Base-by-base conservation (phyloP, 2,888 invertebrate species). In the Nezara viridula region DNA sequence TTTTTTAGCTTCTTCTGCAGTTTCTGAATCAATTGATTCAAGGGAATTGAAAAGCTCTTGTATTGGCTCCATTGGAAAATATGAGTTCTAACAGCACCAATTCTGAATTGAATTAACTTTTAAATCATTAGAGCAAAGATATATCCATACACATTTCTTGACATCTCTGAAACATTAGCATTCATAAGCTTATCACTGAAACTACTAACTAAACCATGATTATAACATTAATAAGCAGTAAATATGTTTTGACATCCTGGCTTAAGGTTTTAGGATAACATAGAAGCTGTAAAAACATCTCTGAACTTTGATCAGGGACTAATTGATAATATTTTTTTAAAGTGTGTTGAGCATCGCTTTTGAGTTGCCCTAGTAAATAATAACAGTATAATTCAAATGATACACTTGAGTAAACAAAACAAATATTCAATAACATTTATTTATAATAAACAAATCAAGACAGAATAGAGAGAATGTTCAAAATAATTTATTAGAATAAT, bases 1-100 rank as follows among this genome's bases (percentile, higher is more conserved):
- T 92, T 95, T 94, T 92, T 96, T 96, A 85, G 95, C 94, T 92
- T 95, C 95, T 92, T 96, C 95, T 88, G 95, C 95, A 91, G 94
- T 94, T 88, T 94, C 93, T 89, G 94, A 94, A 92, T 95, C 94
- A 92, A 95, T 95, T 12, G 96, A 96, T 93, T 96, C 96, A 90
- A 96, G 93, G 91, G 95, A 94, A 91, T 94, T 94, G 92, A 96
- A 95, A 91, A 95, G 93, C 92, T 95, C 95, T 90, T 89, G 88
- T 85, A 91, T 89, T 19, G 40, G 88, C 40, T 90, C 90, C 90
- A 90, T 90, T n/a, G 21, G 37, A 27, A 49, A 86, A n/a, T 19
- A 86, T 27, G 12, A 60, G 27, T 60, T 60, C 16, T 27, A 14
- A 60, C 27, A 12, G 27, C 2, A n/a, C n/a, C 60, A 60, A 27